Percentiles rank a stretch among this genome's conserved stretches.
These are phyloP conservation scores for Naja naja DNA, from an alignment of 2,113 vertebrate genomes.

Conservation along the genomic window DNA sequence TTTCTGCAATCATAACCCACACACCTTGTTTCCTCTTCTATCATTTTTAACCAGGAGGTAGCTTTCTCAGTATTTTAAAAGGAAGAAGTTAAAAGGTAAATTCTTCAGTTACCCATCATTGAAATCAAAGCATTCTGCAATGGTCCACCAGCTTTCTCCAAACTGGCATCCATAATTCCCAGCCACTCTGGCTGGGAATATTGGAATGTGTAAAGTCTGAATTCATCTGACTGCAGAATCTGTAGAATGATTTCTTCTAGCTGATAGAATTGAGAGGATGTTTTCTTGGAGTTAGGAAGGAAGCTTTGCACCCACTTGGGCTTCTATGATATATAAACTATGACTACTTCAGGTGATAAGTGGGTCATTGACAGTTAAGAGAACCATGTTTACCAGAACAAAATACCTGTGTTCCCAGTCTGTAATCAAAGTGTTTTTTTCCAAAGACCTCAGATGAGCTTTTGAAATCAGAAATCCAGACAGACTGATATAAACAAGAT, in stretches of 20 bases:
- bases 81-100: not conserved
- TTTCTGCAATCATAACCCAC: not conserved
- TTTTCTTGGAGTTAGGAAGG: not conserved
- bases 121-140: not conserved
- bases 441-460: slow-evolving; percentile 35
- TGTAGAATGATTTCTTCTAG: not conserved
- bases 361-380: not conserved
- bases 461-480: not conserved
- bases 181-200: not conserved
- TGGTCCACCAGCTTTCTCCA: not conserved
- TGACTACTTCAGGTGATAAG: not conserved
- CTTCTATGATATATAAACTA: not conserved
- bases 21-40: not conserved
- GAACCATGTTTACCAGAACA: not conserved
- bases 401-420: not conserved
- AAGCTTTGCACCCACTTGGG: not conserved
- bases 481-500: slow-evolving; percentile 35
- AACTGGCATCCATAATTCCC: not conserved
- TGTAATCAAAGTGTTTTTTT: slow-evolving; percentile 34
- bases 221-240: not conserved
- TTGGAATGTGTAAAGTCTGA: not conserved
- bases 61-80: not conserved
- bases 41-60: not conserved
- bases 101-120: not conserved
- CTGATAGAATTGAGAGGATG: not conserved